Percentiles rank a stretch among this genome's conserved stretches.
These are phyloP conservation scores for Dusona sp. DNA, from an alignment of 2,888 invertebrate species.

Conservation along the genomic window DNA sequence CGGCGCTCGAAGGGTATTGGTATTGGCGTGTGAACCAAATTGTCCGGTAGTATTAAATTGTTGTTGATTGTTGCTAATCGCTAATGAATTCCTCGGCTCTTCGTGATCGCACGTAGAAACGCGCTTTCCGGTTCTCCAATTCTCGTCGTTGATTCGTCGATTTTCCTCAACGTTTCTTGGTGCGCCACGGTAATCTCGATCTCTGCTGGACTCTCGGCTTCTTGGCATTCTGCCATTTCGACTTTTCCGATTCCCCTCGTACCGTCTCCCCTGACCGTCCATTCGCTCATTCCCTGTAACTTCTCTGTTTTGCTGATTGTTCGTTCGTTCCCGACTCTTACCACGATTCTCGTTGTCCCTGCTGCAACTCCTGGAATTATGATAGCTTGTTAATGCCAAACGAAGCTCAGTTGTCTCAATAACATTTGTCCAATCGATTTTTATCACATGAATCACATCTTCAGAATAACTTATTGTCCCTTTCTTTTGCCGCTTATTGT, in stretches of 20 bases:
- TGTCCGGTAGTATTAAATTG: constrained; percentile 73
- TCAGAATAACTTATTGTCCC: too few species aligned
- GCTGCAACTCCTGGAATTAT: constrained; percentile 77
- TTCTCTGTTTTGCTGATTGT: constrained; percentile 82
- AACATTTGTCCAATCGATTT: too few species aligned
- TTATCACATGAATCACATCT: too few species aligned
- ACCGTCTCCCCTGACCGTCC: constrained; percentile 75
- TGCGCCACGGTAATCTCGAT: constrained; percentile 81
- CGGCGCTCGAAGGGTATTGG: constrained; percentile 70
- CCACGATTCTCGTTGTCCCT: constrained; percentile 80
- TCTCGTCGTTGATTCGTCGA: constrained; percentile 78
- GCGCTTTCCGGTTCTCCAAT: constrained; percentile 82
- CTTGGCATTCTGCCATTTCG: constrained; percentile 78
- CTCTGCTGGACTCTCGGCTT: constrained; percentile 85
- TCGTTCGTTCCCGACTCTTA: constrained; percentile 82
- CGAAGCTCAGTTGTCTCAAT: too few species aligned
- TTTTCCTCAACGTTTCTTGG: constrained; percentile 80
- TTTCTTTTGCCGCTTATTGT: too few species aligned
- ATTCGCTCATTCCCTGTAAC: constrained; percentile 75
- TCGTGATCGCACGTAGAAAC: constrained; percentile 81
- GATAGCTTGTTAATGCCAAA: not conserved
- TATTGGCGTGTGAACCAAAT: constrained; percentile 71
- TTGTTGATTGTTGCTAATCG: constrained; percentile 69
- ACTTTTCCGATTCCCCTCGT: constrained; percentile 76
- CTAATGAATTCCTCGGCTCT: constrained; percentile 77